phyloP scores from a whole-genome alignment of 35 echinoderm and acorn worm genomes.

The Patiria miniata region DNA sequence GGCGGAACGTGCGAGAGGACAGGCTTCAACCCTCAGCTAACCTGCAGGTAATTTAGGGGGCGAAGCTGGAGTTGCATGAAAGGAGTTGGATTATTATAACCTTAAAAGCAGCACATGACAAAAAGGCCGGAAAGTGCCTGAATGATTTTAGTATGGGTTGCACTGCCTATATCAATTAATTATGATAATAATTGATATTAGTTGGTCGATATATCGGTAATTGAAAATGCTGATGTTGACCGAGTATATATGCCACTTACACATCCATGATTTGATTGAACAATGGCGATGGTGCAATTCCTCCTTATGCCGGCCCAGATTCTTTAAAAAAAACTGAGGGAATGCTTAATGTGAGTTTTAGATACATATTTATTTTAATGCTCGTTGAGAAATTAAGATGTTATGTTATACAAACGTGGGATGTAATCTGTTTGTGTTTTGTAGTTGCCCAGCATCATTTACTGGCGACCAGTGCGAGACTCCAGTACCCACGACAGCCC shows the following conservation, averaged over 20 bases:
- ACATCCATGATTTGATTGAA: not conserved
- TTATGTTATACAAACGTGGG: not conserved
- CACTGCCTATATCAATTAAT: too few relatives aligned
- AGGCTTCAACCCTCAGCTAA: not conserved
- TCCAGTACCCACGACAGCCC: not conserved
- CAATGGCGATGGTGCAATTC: not conserved
- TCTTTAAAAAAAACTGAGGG: not conserved
- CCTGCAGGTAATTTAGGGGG: not conserved
- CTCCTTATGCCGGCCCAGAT: not conserved
- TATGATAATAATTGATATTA: too few relatives aligned
- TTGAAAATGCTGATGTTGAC: too few relatives aligned
- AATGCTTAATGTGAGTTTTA: too few relatives aligned
- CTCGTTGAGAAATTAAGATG: not conserved
- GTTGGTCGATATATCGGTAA: too few relatives aligned
- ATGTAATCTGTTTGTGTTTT: not conserved
- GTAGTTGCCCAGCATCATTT: not conserved
- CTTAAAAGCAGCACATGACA: not conserved
- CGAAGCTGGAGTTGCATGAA: not conserved
- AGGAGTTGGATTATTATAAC: not conserved
- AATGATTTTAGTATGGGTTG: too few relatives aligned
- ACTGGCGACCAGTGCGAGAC: not conserved
- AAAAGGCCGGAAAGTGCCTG: not conserved
- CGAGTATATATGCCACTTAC: not conserved
- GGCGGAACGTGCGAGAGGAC: not conserved
- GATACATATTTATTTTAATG: not conserved